Base-by-base conservation (phyloP, 2,113 vertebrate species). In the Labeo catla region DNA sequence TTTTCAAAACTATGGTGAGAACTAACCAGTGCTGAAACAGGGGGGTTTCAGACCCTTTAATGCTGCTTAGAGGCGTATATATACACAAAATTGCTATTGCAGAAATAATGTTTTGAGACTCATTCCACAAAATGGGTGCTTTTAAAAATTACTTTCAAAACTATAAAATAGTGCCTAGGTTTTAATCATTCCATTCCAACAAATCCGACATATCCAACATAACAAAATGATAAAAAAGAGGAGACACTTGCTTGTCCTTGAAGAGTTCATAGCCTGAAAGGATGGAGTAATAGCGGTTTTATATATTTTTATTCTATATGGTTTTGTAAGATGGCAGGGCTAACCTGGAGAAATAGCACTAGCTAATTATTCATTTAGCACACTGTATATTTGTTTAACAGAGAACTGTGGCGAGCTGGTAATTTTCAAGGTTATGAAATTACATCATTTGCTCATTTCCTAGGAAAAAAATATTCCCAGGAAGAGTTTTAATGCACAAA, bases 281-380 rank as follows among this genome's bases (percentile, higher is more conserved):
- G 23, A 52, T 28, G 74, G 5, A 16, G 11, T 74, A 45, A 45
- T 49, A 49, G 21, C 70, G 23, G 72, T 49, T 74, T 23, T 21
- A 21, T 43, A 15, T 45, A 72, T n/a, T 50, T 76, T 76, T n/a
- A 15, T 34, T 72, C 9, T 72, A 6, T 70, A 43, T 10, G 1
- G 39, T 45, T 11, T n/a, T 36, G 57, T 61, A 43, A 39, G 15
- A 39, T 21, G 9, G 10, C 4, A 45, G 4, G 9, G 2, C 4
- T 43, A 45, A n/a, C 68, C 16, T 21, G 16, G 39, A 21, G 10
- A n/a, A 72, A 45, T 45, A 9, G 2, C 16, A 6, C 36, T 43
- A 85, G 89, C 89, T 86, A 87, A 88, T 91, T 88, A 86, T 86
- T 84, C 45, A 83, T 91, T 91, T 90, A 86, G 78, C 73, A 81